Conservation (phyloP, 2,113 vertebrate genomes). For the Bambusicola thoracicus region DNA sequence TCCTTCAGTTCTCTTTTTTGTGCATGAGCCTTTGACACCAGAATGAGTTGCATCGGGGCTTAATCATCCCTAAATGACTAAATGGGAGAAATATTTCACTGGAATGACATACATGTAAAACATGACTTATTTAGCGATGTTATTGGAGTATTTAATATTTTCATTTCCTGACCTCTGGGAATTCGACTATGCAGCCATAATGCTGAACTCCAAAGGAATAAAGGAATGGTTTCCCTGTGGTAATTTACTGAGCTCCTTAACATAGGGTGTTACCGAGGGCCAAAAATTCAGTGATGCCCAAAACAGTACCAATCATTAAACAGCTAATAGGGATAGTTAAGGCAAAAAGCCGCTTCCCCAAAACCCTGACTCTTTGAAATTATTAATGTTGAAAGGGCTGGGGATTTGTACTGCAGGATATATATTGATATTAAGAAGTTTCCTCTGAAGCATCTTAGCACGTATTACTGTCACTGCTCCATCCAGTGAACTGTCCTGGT, state of each 20-base stretch:
- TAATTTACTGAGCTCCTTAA: slow-evolving; percentile 33
- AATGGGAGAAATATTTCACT: slow-evolving; percentile 29
- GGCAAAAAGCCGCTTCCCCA: slow-evolving; percentile 35
- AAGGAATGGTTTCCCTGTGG: slow-evolving; percentile 23
- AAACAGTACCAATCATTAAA: slow-evolving; percentile 8
- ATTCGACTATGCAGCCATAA: slow-evolving; percentile 43
- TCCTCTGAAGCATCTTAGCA: not conserved
- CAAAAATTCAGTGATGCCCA: slow-evolving; percentile 11
- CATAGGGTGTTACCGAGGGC: not conserved
- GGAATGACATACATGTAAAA: slow-evolving; percentile 53
- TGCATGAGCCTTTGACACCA: not conserved
- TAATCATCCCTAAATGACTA: slow-evolving; percentile 5
- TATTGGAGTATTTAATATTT: slow-evolving; percentile 61
- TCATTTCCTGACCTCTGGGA: slow-evolving; percentile 51
- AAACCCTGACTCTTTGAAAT: not conserved
- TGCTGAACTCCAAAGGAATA: slow-evolving; percentile 17
- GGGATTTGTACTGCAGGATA: not conserved
- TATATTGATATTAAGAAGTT: not conserved
- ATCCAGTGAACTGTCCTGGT: not conserved
- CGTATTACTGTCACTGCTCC: not conserved
- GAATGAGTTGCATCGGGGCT: not conserved
- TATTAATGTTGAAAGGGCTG: not conserved
- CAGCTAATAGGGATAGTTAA: not conserved
- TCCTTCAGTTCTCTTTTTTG: not conserved
- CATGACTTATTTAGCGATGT: slow-evolving; percentile 35